A percentile compares a stretch with the other conserved stretches of the same genome.
Conservation (phyloP, 2,888 invertebrate species). For the Ophioninae sp. region DNA sequence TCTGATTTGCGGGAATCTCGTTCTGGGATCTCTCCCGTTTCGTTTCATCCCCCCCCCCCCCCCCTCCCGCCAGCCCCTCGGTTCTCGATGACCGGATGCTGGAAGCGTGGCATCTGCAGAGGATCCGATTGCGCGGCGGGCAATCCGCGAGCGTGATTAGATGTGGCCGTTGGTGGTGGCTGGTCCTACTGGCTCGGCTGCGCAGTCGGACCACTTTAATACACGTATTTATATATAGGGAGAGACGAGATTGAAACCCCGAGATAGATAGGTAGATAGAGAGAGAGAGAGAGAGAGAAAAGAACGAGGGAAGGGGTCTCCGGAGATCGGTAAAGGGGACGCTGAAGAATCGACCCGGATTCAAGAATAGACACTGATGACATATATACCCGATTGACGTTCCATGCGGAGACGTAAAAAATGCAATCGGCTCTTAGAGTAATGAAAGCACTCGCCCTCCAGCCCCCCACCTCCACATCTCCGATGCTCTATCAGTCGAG, state of each 20-base stretch:
- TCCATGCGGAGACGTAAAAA: slow-evolving; percentile 76
- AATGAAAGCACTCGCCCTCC: slow-evolving; percentile 78
- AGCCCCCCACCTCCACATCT: not conserved
- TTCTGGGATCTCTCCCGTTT: not conserved
- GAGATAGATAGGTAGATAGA: slow-evolving; percentile 31
- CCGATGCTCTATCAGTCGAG: slow-evolving; percentile 59
- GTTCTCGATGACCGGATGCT: not conserved
- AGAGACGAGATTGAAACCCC: slow-evolving; percentile 74
- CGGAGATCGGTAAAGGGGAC: slow-evolving; percentile 46
- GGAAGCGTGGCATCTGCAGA: slow-evolving; percentile 56
- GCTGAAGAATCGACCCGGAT: slow-evolving; percentile 44
- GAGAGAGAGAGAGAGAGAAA: slow-evolving; percentile 20
- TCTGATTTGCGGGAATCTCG: too few relatives aligned
- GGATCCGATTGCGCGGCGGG: slow-evolving; percentile 77
- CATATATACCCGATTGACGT: slow-evolving; percentile 53
- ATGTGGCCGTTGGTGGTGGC: slow-evolving; percentile 71
- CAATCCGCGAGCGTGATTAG: slow-evolving; percentile 76
- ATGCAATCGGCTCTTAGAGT: slow-evolving; percentile 81
- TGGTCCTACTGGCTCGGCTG: too few relatives aligned
- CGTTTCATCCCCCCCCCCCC: not conserved
- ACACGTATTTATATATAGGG: slow-evolving; percentile 49
- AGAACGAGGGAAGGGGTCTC: slow-evolving; percentile 10
- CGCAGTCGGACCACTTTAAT: slow-evolving; percentile 66
- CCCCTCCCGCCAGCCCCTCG: too few relatives aligned
- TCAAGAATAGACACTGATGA: slow-evolving; percentile 30